These are phyloP conservation scores for Saccostrea glomerata DNA, from an alignment of 1,140 invertebrate genomes.

Conservation along the genomic window DNA sequence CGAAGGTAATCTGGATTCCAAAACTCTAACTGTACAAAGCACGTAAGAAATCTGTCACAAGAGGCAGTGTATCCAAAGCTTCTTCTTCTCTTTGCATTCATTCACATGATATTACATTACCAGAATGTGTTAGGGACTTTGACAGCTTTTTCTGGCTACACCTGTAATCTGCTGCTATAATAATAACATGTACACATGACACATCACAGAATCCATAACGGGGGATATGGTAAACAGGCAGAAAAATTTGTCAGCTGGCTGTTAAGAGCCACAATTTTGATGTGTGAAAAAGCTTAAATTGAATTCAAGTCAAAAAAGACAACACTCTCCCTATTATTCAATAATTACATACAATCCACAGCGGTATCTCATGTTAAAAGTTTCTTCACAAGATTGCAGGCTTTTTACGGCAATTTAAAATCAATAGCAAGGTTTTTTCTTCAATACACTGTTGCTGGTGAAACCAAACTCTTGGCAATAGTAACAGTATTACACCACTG, in stretches of 20 bases:
- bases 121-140: not conserved
- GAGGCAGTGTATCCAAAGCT: not conserved
- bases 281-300: not conserved
- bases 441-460: slow-evolving; percentile 25
- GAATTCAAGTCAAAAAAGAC: not conserved
- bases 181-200: not conserved
- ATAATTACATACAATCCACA: slow-evolving; percentile 6
- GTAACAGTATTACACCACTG: not conserved
- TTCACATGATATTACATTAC: not conserved
- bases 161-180: not conserved
- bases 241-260: not conserved
- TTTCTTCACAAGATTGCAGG: not conserved
- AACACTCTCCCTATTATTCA: slow-evolving; percentile 7
- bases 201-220: not conserved
- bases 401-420: slow-evolving; percentile 3
- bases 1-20: not conserved
- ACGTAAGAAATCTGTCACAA: not conserved
- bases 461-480: not conserved
- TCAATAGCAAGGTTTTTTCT: slow-evolving; percentile 12
- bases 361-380: not conserved
- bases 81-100: not conserved
- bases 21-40: not conserved
- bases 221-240: not conserved
- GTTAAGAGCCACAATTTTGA: not conserved
- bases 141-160: not conserved